Evolutionary conservation across 2,113 vertebrate species (phyloP).

Genomic region (Laticauda colubrina): DNA sequence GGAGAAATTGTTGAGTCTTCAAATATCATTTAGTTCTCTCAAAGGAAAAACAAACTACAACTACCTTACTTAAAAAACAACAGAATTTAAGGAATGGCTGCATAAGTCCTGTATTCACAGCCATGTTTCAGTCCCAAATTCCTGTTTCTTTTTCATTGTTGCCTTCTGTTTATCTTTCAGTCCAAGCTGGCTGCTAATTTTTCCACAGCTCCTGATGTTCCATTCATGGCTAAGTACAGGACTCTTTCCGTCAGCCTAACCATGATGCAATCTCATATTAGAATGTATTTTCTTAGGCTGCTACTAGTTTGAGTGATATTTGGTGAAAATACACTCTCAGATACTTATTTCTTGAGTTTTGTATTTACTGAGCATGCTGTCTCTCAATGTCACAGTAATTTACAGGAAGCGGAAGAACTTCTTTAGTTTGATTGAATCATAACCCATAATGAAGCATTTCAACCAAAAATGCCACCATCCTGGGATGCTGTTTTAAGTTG

Average conservation of each 20-base stretch:
- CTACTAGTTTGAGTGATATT: background rate
- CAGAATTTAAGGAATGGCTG: background rate
- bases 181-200: background rate
- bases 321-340: conserved; percentile 5
- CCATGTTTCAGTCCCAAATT: background rate
- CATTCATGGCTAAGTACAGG: background rate
- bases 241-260: background rate
- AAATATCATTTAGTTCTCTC: background rate
- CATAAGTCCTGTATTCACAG: background rate
- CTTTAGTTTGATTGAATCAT: conserved; percentile 45
- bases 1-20: background rate
- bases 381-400: conserved; percentile 14
- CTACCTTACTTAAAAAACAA: background rate
- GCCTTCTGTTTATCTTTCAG: background rate
- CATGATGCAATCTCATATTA: background rate
- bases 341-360: conserved; percentile 1
- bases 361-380: background rate
- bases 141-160: background rate
- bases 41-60: background rate
- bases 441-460: conserved; percentile 55
- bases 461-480: conserved; percentile 44
- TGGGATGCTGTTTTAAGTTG: conserved; percentile 53
- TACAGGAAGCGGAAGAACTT: conserved; percentile 48
- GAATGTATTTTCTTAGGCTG: background rate
- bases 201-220: background rate